Evolutionary conservation across 1,140 invertebrate genomes (phyloP).

Genomic region (Cepaea nemoralis): DNA sequence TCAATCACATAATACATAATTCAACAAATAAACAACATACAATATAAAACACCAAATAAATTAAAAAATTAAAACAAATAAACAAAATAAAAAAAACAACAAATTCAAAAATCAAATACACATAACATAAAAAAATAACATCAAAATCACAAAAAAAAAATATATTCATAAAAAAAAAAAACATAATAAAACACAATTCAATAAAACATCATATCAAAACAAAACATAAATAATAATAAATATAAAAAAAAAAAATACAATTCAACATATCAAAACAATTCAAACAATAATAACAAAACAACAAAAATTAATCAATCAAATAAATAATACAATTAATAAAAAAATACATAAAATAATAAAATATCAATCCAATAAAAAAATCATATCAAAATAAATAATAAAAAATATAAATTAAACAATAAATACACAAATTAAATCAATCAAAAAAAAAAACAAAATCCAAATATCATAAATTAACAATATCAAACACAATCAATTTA

Average conservation of each 20-base stretch:
- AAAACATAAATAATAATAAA: not conserved
- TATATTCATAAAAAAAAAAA: not conserved
- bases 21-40: not conserved
- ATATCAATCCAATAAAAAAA: not conserved
- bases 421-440: too few relatives aligned
- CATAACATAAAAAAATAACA: not conserved
- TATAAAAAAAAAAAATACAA: not conserved
- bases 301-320: not conserved
- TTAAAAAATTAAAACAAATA: too few relatives aligned
- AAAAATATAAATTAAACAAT: too few relatives aligned
- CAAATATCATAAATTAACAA: not conserved
- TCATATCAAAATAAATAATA: not conserved
- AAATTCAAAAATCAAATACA: not conserved
- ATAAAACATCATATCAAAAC: not conserved
- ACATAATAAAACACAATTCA: not conserved
- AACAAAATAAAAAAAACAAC: too few relatives aligned
- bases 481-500: not conserved
- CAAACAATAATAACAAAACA: not conserved
- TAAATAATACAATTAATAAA: not conserved
- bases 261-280: not conserved
- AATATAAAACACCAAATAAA: not conserved
- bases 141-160: not conserved
- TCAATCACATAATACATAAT: not conserved
- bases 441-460: too few relatives aligned
- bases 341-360: not conserved